Conservation (phyloP, 1,140 invertebrate species). For the Frieseomelitta varia region DNA sequence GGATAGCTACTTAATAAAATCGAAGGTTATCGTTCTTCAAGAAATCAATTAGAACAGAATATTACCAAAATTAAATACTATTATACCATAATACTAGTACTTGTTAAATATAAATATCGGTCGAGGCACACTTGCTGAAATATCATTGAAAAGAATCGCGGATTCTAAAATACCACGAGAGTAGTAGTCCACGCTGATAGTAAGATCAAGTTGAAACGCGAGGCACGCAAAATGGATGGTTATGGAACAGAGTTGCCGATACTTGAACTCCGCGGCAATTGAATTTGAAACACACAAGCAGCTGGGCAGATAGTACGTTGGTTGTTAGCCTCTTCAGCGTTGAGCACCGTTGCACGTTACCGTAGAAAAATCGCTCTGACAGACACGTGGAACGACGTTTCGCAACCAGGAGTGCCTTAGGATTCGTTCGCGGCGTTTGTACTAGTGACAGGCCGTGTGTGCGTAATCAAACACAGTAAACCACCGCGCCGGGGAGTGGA, state of each 20-base stretch:
- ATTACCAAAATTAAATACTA: too few relatives aligned
- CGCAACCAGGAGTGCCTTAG: conserved; percentile 28
- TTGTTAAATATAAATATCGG: too few relatives aligned
- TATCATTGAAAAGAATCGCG: not conserved
- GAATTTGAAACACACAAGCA: conserved; percentile 5
- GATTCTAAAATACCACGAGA: not conserved
- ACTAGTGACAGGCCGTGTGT: not conserved
- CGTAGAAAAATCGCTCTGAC: conserved; percentile 25
- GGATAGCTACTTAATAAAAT: too few relatives aligned
- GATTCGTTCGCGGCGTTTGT: conserved; percentile 19
- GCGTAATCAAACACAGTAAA: not conserved
- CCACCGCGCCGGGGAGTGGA: not conserved
- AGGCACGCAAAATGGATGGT: not conserved
- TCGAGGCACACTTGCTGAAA: too few relatives aligned
- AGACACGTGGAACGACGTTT: conserved; percentile 32
- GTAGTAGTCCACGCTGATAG: too few relatives aligned
- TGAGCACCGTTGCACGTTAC: not conserved
- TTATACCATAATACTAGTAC: too few relatives aligned
- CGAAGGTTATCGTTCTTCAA: too few relatives aligned
- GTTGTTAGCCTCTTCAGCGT: conserved; percentile 25
- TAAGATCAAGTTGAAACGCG: not conserved
- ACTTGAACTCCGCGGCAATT: conserved; percentile 15
- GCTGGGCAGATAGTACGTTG: not conserved
- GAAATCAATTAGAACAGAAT: too few relatives aligned
- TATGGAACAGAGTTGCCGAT: not conserved